Conservation (phyloP, 2,113 vertebrate species). For the Phaethornis superciliosus region DNA sequence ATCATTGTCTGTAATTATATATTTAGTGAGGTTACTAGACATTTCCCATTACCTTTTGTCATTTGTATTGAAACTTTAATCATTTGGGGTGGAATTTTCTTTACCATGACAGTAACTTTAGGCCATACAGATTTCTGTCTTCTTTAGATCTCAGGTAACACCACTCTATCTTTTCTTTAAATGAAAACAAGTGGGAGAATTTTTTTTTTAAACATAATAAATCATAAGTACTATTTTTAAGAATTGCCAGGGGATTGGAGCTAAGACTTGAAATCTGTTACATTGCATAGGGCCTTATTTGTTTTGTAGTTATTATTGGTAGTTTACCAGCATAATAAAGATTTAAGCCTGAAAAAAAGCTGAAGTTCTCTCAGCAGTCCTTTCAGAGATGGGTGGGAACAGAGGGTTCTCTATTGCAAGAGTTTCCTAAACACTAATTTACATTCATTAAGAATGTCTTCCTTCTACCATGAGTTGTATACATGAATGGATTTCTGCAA, state of each 20-base stretch:
- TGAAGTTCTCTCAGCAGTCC: neutral
- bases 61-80: constrained; percentile 40
- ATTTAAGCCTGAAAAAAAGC: neutral
- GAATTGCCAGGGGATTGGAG: neutral
- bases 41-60: constrained; percentile 17
- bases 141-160: neutral
- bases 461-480: neutral
- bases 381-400: neutral
- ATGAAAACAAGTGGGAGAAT: neutral
- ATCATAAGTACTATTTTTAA: neutral
- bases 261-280: neutral
- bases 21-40: constrained; percentile 17
- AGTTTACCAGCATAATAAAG: neutral
- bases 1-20: constrained; percentile 17
- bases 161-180: neutral
- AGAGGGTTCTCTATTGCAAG: neutral
- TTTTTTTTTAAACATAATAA: neutral
- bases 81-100: neutral
- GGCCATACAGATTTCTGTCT: neutral
- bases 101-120: neutral
- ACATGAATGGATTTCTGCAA: neutral
- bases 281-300: neutral
- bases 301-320: neutral
- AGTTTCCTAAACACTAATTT: neutral
- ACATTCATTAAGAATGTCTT: neutral